Evolutionary conservation across 2,113 vertebrate species (phyloP).

Genomic region (Parus major): DNA sequence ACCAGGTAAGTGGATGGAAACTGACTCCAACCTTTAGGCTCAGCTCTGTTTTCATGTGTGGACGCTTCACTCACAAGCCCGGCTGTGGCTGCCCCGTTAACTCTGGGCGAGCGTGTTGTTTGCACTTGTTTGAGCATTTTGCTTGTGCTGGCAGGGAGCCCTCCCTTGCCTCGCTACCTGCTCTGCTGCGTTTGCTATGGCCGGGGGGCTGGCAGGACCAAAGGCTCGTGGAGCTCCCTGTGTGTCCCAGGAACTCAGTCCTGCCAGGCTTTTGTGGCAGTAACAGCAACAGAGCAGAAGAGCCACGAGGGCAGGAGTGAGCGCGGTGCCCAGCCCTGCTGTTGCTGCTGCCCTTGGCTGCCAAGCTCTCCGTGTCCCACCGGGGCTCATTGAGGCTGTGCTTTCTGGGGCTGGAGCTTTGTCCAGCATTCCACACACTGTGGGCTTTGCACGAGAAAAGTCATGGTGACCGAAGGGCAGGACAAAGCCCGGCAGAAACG

Average conservation of each 20-base stretch:
- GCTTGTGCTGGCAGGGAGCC: background rate
- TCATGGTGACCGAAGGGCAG: background rate
- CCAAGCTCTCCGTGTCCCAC: background rate
- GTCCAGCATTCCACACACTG: background rate
- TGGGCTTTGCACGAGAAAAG: background rate
- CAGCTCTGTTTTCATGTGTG: background rate
- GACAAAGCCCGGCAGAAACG: background rate
- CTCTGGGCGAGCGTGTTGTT: background rate
- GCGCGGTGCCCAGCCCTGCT: fast-evolving
- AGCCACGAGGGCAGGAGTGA: fast-evolving
- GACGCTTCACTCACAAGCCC: background rate
- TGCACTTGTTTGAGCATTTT: background rate
- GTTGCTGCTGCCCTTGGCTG: background rate
- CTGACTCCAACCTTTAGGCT: background rate
- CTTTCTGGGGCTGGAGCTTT: background rate
- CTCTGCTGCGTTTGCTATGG: fast-evolving
- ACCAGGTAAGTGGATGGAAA: background rate
- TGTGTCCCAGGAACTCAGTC: fast-evolving
- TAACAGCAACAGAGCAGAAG: background rate
- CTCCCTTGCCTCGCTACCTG: fast-evolving
- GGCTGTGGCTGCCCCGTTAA: background rate
- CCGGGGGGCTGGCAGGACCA: background rate
- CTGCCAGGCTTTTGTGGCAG: background rate
- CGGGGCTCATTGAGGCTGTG: background rate
- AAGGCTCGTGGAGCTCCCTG: fast-evolving